These are phyloP conservation scores for Crenuchus spilurus DNA, from an alignment of 2,797 vertebrate genomes.

Conservation along the genomic window DNA sequence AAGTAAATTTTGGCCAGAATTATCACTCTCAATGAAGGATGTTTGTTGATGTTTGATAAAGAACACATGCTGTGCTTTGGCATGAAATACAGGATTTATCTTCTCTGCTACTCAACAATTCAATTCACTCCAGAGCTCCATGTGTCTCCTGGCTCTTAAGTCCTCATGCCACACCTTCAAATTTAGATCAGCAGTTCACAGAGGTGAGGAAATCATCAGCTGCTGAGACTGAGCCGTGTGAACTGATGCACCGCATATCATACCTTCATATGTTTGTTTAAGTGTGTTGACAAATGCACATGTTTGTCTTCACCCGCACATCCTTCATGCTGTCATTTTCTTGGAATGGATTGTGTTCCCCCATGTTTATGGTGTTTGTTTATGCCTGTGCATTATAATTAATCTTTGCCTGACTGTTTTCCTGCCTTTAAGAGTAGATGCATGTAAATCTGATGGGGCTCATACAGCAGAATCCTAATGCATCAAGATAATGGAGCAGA, in stretches of 20 bases:
- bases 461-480: no score
- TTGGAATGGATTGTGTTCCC: no score
- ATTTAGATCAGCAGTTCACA: slow-evolving; percentile 44
- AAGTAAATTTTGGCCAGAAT: no score
- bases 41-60: no score
- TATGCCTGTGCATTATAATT: no score
- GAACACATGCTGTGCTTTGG: no score
- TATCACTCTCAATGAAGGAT: no score
- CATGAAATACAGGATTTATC: no score
- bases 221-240: background rate
- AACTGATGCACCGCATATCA: background rate
- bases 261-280: background rate
- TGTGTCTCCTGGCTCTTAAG: background rate
- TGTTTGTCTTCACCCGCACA: background rate
- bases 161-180: slow-evolving; percentile 27
- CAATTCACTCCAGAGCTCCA: background rate
- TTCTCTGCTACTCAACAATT: background rate
- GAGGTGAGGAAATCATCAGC: slow-evolving; percentile 32
- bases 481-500: no score
- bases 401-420: no score
- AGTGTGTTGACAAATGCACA: background rate
- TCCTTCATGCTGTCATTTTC: background rate
- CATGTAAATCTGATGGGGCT: no score
- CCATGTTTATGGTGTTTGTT: background rate
- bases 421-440: no score